A percentile compares a stretch with the other conserved stretches of the same genome.
Evolutionary conservation across 1,140 invertebrate species (phyloP).

Genomic region (Neoseiulus cucumeris): DNA sequence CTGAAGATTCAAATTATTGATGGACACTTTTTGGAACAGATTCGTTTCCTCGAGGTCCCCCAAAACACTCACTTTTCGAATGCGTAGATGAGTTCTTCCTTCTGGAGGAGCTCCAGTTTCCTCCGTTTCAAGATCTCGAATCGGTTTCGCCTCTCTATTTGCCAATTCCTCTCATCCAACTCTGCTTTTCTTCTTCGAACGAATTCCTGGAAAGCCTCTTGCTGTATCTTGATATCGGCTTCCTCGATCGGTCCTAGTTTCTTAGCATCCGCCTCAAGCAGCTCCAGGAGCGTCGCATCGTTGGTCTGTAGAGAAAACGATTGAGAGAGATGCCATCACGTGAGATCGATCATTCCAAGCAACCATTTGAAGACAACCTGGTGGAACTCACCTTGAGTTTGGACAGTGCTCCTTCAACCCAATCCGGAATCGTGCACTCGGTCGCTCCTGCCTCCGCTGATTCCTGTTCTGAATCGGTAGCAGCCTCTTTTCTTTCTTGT

Average conservation of each 20-base stretch:
- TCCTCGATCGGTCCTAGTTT: not conserved
- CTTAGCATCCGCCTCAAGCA: not conserved
- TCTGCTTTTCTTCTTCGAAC: not conserved
- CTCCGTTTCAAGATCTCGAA: not conserved
- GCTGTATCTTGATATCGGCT: not conserved
- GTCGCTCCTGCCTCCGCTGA: too few species aligned
- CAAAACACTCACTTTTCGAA: conserved; percentile 9
- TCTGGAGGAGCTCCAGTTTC: not conserved
- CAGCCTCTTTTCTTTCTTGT: too few species aligned
- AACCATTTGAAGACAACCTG: too few species aligned
- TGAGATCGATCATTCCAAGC: too few species aligned
- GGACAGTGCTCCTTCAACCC: too few species aligned
- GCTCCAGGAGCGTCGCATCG: not conserved
- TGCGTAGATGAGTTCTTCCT: not conserved
- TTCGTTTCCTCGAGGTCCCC: too few species aligned
- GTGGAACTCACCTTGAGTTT: too few species aligned
- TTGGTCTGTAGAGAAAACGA: not conserved
- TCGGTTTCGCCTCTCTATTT: not conserved
- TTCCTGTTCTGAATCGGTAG: too few species aligned
- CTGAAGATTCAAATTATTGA: too few species aligned
- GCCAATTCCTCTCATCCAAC: not conserved
- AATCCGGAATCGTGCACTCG: too few species aligned
- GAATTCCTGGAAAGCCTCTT: not conserved
- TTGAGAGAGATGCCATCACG: not conserved
- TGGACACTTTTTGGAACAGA: too few species aligned